Conservation (phyloP, 2,888 invertebrate species). For the Pomacea canaliculata region DNA sequence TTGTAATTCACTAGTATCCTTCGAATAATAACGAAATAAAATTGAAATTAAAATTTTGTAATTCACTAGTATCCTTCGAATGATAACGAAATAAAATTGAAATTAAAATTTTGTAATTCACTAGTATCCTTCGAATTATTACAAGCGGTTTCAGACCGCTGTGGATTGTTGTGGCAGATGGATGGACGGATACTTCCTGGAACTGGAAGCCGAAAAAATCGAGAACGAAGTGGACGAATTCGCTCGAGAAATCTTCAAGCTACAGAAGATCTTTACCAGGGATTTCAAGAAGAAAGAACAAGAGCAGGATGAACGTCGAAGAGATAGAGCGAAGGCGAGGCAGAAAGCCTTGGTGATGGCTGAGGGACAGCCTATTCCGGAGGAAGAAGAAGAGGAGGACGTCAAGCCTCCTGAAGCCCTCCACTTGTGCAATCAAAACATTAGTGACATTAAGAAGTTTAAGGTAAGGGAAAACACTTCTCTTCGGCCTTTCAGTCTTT, state of each 20-base stretch:
- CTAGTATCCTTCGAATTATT: too few relatives aligned
- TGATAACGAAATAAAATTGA: too few relatives aligned
- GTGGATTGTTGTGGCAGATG: constrained; percentile 73
- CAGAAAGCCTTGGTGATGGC: constrained; percentile 69
- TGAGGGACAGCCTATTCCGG: constrained; percentile 46
- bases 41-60: too few relatives aligned
- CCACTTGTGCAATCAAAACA: constrained; percentile 57
- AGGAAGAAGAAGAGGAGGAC: constrained; percentile 71
- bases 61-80: too few relatives aligned
- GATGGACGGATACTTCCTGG: constrained; percentile 93
- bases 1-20: too few relatives aligned
- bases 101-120: too few relatives aligned
- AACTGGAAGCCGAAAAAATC: constrained; percentile 82
- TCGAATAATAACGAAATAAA: too few relatives aligned
- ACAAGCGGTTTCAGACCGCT: too few relatives aligned
- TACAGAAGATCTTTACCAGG: constrained; percentile 77
- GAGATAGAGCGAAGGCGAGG: constrained; percentile 59
- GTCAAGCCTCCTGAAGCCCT: constrained; percentile 73
- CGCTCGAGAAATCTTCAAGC: constrained; percentile 78
- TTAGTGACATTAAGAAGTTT: constrained; percentile 73
- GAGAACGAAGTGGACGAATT: constrained; percentile 84
- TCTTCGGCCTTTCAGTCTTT: too few relatives aligned
- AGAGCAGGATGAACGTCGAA: constrained; percentile 64
- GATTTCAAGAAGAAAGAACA: constrained; percentile 64
- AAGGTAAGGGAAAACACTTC: constrained; percentile 68